Evolutionary conservation across 2,113 vertebrate genomes (phyloP).

Genomic region (Gasterosteus nipponicus): DNA sequence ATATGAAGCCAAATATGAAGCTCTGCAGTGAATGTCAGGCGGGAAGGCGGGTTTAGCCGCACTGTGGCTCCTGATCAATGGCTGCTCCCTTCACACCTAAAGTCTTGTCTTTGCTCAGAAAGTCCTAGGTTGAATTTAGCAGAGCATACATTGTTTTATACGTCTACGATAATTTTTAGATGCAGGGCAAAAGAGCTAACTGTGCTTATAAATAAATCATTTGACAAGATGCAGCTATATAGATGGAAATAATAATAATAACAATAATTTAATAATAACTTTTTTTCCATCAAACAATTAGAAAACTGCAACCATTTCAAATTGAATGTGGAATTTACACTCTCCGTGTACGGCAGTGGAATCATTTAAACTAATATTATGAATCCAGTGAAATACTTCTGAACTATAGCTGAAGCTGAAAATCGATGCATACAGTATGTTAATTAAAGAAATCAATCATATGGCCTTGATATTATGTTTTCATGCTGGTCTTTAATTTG

Average conservation of each 20-base stretch:
- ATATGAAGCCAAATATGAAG: conserved; percentile 26
- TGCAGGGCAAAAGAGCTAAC: neutral
- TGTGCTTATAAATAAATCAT: neutral
- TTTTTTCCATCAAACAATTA: neutral
- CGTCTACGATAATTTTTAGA: neutral
- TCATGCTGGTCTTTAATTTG: conserved; percentile 27
- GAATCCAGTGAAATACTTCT: conserved; percentile 25
- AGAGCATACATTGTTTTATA: neutral
- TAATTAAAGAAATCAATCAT: conserved; percentile 52
- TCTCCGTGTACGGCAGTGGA: neutral
- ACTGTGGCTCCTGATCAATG: conserved; percentile 32
- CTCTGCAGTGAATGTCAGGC: conserved; percentile 26
- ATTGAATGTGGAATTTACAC: conserved; percentile 5
- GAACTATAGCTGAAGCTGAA: conserved; percentile 28
- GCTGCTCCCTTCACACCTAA: neutral
- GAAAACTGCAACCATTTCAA: neutral
- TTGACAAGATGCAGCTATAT: neutral
- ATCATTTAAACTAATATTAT: conserved; percentile 5
- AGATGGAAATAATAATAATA: neutral
- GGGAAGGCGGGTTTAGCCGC: conserved; percentile 28
- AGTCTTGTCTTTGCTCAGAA: conserved; percentile 2
- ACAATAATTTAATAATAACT: too few species aligned
- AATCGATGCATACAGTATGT: conserved; percentile 38
- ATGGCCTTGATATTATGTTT: conserved; percentile 19
- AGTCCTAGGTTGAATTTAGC: neutral